A percentile compares a stretch with the other conserved stretches of the same genome.
phyloP scores from a whole-genome alignment of 2,888 invertebrate species.

The Dioctria rufipes region DNA sequence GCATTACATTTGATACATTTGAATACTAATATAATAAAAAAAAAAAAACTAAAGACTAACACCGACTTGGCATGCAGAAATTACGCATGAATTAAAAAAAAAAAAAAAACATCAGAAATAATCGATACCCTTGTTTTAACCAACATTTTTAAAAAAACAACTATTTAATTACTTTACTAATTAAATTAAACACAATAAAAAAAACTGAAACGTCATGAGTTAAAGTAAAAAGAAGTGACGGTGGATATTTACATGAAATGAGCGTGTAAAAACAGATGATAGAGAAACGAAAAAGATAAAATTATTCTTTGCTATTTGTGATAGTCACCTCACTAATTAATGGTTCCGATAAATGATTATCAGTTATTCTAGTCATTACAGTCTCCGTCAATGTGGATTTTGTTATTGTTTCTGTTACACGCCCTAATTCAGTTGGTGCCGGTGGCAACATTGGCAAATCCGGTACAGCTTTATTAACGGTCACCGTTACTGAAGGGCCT shows the following conservation, averaged over 20 bases:
- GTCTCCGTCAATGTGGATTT: conserved; percentile 97
- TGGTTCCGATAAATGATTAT: conserved; percentile 89
- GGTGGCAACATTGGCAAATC: conserved; percentile 84
- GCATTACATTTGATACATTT: too few relatives aligned
- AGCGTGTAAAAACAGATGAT: conserved; percentile 32
- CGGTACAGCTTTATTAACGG: conserved; percentile 83
- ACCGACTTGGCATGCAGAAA: too few relatives aligned
- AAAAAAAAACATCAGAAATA: neutral
- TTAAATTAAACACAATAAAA: too few relatives aligned
- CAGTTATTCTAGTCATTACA: conserved; percentile 93
- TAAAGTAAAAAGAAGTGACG: conserved; percentile 17
- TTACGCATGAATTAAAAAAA: neutral
- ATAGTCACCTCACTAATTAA: conserved; percentile 89
- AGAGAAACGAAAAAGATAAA: conserved; percentile 6
- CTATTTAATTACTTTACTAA: too few relatives aligned
- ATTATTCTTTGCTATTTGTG: conserved; percentile 59
- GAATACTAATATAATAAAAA: too few relatives aligned
- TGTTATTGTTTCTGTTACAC: conserved; percentile 95
- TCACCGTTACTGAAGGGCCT: conserved; percentile 81
- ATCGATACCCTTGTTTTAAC: too few relatives aligned
- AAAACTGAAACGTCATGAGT: neutral
- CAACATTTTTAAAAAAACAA: too few relatives aligned
- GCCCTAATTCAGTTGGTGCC: conserved; percentile 86
- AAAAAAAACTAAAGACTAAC: too few relatives aligned
- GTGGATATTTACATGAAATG: conserved; percentile 45